These are phyloP conservation scores for Micrasema minimum DNA, from an alignment of 1,140 invertebrate genomes.

Conservation along the genomic window DNA sequence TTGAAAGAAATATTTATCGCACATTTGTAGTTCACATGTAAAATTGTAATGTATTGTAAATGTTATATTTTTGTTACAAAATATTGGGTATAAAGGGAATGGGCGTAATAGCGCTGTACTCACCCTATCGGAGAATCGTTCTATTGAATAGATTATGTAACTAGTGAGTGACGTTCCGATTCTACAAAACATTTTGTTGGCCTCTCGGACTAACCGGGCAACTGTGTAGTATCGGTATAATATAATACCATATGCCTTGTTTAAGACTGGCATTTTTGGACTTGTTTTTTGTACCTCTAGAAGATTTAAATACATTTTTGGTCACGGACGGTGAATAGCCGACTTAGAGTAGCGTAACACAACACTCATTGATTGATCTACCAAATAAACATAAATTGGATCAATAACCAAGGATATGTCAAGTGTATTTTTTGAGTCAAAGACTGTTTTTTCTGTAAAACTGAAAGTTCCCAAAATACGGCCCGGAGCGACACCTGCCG, in stretches of 20 bases:
- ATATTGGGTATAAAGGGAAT: conserved; percentile 32
- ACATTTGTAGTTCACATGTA: conserved; percentile 14
- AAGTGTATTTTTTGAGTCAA: conserved; percentile 53
- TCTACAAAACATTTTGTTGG: conserved; percentile 30
- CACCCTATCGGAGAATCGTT: conserved; percentile 23
- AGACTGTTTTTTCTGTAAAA: conserved; percentile 55
- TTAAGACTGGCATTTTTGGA: conserved; percentile 54
- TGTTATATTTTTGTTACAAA: conserved; percentile 40
- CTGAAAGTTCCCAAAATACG: conserved; percentile 45
- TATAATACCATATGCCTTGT: conserved; percentile 53
- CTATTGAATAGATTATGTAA: conserved; percentile 20
- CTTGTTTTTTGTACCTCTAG: conserved; percentile 53
- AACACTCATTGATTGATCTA: conserved; percentile 36
- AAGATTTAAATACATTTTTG: conserved; percentile 48
- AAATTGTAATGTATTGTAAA: conserved; percentile 34
- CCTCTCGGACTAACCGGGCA: conserved; percentile 22
- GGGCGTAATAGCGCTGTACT: conserved; percentile 12
- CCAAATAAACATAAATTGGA: conserved; percentile 48
- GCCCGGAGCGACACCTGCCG: too few relatives aligned
- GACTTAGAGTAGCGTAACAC: conserved; percentile 47
- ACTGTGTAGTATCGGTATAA: conserved; percentile 50
- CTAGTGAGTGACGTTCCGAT: neutral
- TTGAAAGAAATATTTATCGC: conserved; percentile 19
- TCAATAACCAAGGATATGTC: conserved; percentile 47
- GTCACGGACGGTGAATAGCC: conserved; percentile 35